Evolutionary conservation across 2,888 invertebrate species (phyloP).

Genomic region (Chymomyza caudatula): DNA sequence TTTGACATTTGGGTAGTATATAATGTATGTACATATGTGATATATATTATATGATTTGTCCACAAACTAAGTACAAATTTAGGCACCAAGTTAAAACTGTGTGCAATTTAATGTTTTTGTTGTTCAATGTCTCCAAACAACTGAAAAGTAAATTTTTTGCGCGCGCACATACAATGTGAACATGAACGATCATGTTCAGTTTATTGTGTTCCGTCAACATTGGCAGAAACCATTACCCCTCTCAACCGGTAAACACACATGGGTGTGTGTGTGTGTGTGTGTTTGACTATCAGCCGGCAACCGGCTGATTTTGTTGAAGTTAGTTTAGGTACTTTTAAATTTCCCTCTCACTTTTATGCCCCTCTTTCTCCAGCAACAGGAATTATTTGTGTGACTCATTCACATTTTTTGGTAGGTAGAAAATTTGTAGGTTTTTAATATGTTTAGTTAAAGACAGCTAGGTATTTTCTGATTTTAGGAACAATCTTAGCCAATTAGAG

Average conservation of each 20-base stretch:
- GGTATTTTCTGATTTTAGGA: neutral
- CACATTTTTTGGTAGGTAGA: neutral
- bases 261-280: slow-evolving; percentile 8
- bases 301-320: slow-evolving; percentile 3
- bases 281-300: neutral
- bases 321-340: neutral
- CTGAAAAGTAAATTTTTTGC: neutral
- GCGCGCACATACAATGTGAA: neutral
- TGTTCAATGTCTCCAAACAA: neutral
- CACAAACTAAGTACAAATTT: neutral
- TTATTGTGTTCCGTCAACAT: slow-evolving; percentile 7
- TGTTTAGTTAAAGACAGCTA: neutral
- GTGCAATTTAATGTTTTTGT: neutral
- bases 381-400: neutral
- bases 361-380: neutral
- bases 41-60: neutral
- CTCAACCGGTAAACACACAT: neutral
- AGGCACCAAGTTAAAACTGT: neutral
- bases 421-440: neutral
- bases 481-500: neutral
- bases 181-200: slow-evolving; percentile 46
- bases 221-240: neutral
- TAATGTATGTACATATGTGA: too few species aligned
- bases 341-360: neutral
- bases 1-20: too few species aligned